A percentile compares a stretch with the other conserved stretches of the same genome.
Evolutionary conservation across 2,888 invertebrate genomes (phyloP).

Genomic region (Agrotis segetum): DNA sequence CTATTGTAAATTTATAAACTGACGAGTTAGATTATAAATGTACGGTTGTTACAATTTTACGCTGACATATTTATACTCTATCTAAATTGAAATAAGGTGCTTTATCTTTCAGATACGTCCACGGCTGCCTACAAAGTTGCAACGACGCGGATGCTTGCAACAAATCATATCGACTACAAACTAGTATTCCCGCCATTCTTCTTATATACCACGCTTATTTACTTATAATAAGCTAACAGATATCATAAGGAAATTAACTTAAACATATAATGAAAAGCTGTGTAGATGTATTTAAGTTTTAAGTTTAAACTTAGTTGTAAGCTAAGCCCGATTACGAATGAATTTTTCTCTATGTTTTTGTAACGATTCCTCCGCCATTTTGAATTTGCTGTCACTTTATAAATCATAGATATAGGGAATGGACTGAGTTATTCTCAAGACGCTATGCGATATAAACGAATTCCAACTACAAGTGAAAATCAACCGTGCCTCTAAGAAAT

Average conservation of each 20-base stretch:
- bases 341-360: not conserved
- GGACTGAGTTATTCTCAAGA: no score
- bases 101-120: slow-evolving; percentile 93
- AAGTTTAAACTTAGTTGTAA: slow-evolving; percentile 2
- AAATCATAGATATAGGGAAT: no score
- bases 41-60: no score
- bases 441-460: no score
- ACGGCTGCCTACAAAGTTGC: slow-evolving; percentile 98
- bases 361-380: slow-evolving; percentile 6
- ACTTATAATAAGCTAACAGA: slow-evolving; percentile 75
- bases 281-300: slow-evolving; percentile 28
- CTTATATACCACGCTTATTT: slow-evolving; percentile 51
- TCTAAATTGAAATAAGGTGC: not conserved
- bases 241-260: slow-evolving; percentile 7
- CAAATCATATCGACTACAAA: slow-evolving; percentile 65
- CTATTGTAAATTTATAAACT: no score
- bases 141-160: slow-evolving; percentile 98
- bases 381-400: not conserved
- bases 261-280: slow-evolving; percentile 24
- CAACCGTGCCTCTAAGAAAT: no score
- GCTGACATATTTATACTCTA: no score
- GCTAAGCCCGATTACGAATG: slow-evolving; percentile 8
- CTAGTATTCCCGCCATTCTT: slow-evolving; percentile 36
- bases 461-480: no score
- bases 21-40: no score